Conservation (phyloP, 1,140 invertebrate species). For the Pseudomyrmex cubaensis region DNA sequence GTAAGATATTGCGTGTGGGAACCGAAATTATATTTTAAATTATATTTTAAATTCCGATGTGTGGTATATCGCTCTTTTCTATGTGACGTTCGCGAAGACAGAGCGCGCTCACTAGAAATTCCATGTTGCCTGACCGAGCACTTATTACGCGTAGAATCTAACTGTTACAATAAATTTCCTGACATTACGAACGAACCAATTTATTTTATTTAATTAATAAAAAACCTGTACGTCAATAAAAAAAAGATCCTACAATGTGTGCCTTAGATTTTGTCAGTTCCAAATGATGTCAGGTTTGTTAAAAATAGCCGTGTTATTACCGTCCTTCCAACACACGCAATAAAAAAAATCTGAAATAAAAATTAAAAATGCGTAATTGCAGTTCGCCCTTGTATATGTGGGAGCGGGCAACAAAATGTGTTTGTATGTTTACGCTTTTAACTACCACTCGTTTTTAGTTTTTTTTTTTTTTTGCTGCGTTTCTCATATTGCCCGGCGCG, state of each 20-base stretch:
- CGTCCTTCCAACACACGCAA: too few species aligned
- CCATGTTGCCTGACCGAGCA: too few species aligned
- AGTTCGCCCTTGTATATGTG: not conserved
- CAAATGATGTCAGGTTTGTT: too few species aligned
- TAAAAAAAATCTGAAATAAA: slow-evolving; percentile 2
- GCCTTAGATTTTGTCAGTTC: too few species aligned
- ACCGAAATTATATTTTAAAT: not conserved
- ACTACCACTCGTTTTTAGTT: not conserved
- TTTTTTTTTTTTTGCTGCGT: not conserved
- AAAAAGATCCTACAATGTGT: too few species aligned
- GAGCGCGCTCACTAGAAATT: too few species aligned
- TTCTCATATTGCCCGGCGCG: slow-evolving; percentile 10
- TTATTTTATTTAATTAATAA: not conserved
- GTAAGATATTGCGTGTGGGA: not conserved
- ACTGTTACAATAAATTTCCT: not conserved
- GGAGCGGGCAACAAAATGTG: slow-evolving; percentile 20
- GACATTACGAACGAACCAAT: not conserved
- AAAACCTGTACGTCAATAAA: too few species aligned
- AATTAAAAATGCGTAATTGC: not conserved
- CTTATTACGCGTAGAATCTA: too few species aligned
- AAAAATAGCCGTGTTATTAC: too few species aligned
- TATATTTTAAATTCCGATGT: not conserved
- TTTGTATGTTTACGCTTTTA: slow-evolving; percentile 29
- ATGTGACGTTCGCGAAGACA: too few species aligned
- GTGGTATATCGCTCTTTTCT: too few species aligned